phyloP scores from a whole-genome alignment of 1,140 invertebrate species.

The Pinna nobilis region DNA sequence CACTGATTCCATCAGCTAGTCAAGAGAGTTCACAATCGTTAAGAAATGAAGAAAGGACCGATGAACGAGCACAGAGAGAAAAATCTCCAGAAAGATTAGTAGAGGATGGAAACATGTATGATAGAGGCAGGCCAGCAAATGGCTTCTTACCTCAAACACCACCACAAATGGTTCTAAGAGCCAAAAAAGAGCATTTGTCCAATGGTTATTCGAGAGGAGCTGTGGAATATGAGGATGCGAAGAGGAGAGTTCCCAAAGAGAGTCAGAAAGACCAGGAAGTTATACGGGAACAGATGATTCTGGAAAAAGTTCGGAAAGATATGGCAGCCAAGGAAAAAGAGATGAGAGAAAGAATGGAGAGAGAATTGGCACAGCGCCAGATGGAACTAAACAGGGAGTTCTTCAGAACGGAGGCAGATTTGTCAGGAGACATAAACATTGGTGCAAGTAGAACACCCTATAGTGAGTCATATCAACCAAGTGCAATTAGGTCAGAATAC shows the following conservation, averaged over 20 bases:
- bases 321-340: slow-evolving; percentile 23
- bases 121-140: too few species aligned
- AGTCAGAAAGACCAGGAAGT: slow-evolving; percentile 12
- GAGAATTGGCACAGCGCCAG: slow-evolving; percentile 6
- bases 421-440: slow-evolving; percentile 7
- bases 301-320: slow-evolving; percentile 15
- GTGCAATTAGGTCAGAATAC: neutral
- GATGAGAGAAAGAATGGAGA: slow-evolving; percentile 11
- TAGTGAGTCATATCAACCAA: neutral
- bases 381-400: neutral
- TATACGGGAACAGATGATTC: slow-evolving; percentile 12
- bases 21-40: too few species aligned
- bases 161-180: slow-evolving; percentile 17
- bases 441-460: neutral
- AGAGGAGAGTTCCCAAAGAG: neutral
- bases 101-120: neutral
- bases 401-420: neutral
- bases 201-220: neutral
- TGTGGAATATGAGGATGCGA: neutral
- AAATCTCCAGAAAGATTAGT: too few species aligned
- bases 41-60: neutral
- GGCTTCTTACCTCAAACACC: too few species aligned
- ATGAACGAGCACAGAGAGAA: too few species aligned
- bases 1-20: too few species aligned
- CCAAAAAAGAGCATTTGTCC: neutral